Evolutionary conservation across 2,888 invertebrate species (phyloP).

Genomic region (Lycocerus yunnanus): DNA sequence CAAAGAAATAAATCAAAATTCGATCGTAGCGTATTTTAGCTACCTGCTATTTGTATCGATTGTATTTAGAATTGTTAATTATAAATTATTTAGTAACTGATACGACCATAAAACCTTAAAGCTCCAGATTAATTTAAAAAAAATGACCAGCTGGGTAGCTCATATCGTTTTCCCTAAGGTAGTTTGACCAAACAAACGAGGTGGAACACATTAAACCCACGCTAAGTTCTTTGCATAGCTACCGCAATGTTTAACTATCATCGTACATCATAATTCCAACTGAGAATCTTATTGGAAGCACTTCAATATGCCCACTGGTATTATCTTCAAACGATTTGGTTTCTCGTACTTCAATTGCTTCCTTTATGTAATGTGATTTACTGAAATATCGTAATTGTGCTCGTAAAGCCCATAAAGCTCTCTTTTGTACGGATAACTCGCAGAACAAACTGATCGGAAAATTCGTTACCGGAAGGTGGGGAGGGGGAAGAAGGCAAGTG

Average conservation of each 20-base stretch:
- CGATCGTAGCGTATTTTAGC: background rate
- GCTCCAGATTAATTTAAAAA: slow-evolving; percentile 17
- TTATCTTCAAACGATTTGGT: slow-evolving; percentile 38
- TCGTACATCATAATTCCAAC: slow-evolving; percentile 48
- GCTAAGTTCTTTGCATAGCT: slow-evolving; percentile 44
- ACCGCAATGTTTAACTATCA: slow-evolving; percentile 46
- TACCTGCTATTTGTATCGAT: slow-evolving; percentile 1
- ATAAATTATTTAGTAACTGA: slow-evolving; percentile 4
- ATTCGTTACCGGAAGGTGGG: background rate
- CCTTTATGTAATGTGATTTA: slow-evolving; percentile 28
- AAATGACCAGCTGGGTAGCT: slow-evolving; percentile 8
- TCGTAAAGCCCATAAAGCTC: background rate
- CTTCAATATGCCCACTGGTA: slow-evolving; percentile 44
- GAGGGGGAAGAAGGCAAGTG: background rate
- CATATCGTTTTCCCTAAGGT: slow-evolving; percentile 36
- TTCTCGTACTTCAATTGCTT: slow-evolving; percentile 16
- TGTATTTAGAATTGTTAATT: background rate
- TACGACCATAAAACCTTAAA: slow-evolving; percentile 1
- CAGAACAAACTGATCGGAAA: background rate
- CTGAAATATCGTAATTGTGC: background rate
- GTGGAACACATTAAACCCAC: slow-evolving; percentile 47
- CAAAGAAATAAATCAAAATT: background rate
- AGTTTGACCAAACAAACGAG: slow-evolving; percentile 44
- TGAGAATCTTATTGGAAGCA: slow-evolving; percentile 44
- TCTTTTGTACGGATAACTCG: background rate